phyloP scores from a whole-genome alignment of 2,113 vertebrate genomes.

The Misgurnus anguillicaudatus region DNA sequence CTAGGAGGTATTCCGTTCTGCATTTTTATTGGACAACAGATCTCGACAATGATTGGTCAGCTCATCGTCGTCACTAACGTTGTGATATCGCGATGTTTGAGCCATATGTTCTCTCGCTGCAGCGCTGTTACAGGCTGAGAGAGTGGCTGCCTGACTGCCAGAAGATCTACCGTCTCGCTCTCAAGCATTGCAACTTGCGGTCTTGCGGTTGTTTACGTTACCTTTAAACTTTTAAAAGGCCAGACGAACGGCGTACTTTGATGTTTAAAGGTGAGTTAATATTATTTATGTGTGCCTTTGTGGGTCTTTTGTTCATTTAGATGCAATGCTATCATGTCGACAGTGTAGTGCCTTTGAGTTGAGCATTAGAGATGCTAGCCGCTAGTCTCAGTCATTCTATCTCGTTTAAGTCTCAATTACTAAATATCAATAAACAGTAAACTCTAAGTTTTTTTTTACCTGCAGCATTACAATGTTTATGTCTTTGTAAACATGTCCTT shows the following conservation, averaged over 20 bases:
- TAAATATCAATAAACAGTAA: background rate
- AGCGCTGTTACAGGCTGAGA: slow-evolving; percentile 18
- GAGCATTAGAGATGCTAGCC: slow-evolving; percentile 8
- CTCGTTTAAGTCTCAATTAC: slow-evolving; percentile 10
- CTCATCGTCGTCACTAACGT: slow-evolving; percentile 24
- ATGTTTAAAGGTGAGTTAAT: slow-evolving; percentile 12
- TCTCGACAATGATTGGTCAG: slow-evolving; percentile 5
- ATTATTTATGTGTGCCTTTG: background rate
- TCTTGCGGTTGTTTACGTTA: slow-evolving; percentile 1
- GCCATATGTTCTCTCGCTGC: slow-evolving; percentile 33
- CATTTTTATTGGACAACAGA: slow-evolving; percentile 33
- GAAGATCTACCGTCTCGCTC: slow-evolving; percentile 14
- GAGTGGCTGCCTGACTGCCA: slow-evolving; percentile 27
- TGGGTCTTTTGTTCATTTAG: background rate
- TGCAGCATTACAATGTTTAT: background rate
- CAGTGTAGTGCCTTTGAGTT: slow-evolving; percentile 39
- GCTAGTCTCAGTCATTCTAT: slow-evolving; percentile 5
- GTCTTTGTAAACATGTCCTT: slow-evolving; percentile 18
- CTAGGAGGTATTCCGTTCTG: background rate
- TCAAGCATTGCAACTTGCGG: background rate
- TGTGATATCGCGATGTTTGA: slow-evolving; percentile 65
- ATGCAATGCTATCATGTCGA: slow-evolving; percentile 43
- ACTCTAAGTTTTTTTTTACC: slow-evolving; percentile 7
- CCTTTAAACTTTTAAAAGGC: background rate
- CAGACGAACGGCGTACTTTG: background rate